A percentile compares a stretch with the other conserved stretches of the same genome.
Evolutionary conservation across 2,888 invertebrate genomes (phyloP).

Genomic region (Eurytoma californica): DNA sequence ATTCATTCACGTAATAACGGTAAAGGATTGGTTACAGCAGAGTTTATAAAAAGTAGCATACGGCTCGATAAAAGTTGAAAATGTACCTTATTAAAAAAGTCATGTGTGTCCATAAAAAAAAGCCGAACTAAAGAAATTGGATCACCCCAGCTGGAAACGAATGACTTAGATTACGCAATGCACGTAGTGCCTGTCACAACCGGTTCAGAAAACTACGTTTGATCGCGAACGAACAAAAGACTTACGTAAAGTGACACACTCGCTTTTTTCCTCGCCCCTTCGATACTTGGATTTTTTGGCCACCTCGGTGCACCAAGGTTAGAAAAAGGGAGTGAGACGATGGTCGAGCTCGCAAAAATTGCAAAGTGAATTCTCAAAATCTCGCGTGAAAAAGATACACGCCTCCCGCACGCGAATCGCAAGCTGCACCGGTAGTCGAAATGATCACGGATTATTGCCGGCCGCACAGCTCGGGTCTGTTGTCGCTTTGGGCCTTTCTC

Average conservation of each 20-base stretch:
- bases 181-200: slow-evolving; percentile 10
- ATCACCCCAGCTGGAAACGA: neutral
- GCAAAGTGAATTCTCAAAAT: neutral
- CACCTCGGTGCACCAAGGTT: slow-evolving; percentile 1
- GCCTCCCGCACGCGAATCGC: neutral
- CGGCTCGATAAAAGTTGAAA: too few relatives aligned
- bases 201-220: slow-evolving; percentile 3
- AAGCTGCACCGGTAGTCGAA: neutral
- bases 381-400: neutral
- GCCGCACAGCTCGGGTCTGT: neutral
- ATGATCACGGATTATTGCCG: slow-evolving; percentile 30
- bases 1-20: too few relatives aligned
- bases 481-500: slow-evolving; percentile 56
- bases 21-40: too few relatives aligned
- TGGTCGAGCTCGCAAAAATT: neutral
- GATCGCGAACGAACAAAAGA: slow-evolving; percentile 45
- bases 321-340: neutral
- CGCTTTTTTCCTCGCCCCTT: neutral
- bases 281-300: neutral
- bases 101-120: neutral
- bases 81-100: too few relatives aligned
- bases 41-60: too few relatives aligned
- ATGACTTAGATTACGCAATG: neutral
- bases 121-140: neutral
- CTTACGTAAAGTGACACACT: slow-evolving; percentile 17